Evolutionary conservation across 1,140 invertebrate species (phyloP).

Genomic region (Drosophila sturtevanti): DNA sequence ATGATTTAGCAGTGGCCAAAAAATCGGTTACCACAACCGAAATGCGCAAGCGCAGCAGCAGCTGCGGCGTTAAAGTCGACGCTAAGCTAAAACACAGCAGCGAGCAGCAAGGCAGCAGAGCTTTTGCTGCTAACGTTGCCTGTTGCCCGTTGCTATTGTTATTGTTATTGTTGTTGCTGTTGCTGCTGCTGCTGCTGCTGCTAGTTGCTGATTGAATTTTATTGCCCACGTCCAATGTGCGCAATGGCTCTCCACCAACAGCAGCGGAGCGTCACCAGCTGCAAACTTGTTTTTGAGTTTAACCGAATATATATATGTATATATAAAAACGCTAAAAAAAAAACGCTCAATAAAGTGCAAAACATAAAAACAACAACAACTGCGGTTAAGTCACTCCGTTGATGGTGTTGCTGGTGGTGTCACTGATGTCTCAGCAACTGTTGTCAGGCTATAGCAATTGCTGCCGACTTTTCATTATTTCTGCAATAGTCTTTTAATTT

Average conservation of each 20-base stretch:
- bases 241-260: not conserved
- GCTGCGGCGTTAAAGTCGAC: not conserved
- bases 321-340: slow-evolving; percentile 9
- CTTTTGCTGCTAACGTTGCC: slow-evolving; percentile 24
- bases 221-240: slow-evolving; percentile 38
- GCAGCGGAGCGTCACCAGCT: slow-evolving; percentile 20
- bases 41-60: slow-evolving; percentile 40
- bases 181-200: slow-evolving; percentile 2
- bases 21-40: slow-evolving; percentile 69
- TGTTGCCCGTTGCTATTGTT: slow-evolving; percentile 5
- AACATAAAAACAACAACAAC: slow-evolving; percentile 30
- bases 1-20: slow-evolving; percentile 83
- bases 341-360: slow-evolving; percentile 77
- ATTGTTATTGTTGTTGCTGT: slow-evolving; percentile 9
- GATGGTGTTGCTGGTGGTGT: slow-evolving; percentile 19
- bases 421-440: slow-evolving; percentile 19
- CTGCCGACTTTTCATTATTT: slow-evolving; percentile 32
- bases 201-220: slow-evolving; percentile 60
- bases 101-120: slow-evolving; percentile 6
- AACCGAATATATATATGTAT: not conserved
- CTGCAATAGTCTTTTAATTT: slow-evolving; percentile 72
- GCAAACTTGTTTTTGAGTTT: slow-evolving; percentile 69
- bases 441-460: no score
- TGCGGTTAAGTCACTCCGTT: slow-evolving; percentile 48
- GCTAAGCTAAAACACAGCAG: not conserved